Evolutionary conservation across 2,113 vertebrate genomes (phyloP).

Genomic region (Clupea harengus): DNA sequence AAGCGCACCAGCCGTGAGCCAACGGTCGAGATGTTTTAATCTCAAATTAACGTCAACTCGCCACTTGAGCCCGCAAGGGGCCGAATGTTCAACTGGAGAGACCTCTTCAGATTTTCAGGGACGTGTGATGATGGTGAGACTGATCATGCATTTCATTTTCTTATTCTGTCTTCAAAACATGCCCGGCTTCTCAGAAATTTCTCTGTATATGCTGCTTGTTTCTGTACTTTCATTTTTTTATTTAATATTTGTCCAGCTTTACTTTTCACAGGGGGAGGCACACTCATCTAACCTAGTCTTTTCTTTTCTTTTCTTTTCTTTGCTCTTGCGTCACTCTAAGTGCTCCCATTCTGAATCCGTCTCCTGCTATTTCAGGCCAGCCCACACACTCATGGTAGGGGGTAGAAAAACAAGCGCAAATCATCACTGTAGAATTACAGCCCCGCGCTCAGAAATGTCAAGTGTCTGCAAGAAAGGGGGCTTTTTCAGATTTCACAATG

Average conservation of each 20-base stretch:
- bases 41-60: slow-evolving; percentile 41
- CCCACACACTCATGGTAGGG: slow-evolving; percentile 43
- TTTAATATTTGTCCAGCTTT: too few species aligned
- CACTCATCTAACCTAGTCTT: neutral
- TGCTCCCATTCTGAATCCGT: slow-evolving; percentile 31
- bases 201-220: neutral
- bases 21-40: slow-evolving; percentile 38
- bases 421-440: slow-evolving; percentile 46
- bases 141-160: neutral
- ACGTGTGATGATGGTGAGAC: neutral
- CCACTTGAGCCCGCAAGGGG: neutral
- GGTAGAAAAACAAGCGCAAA: slow-evolving; percentile 48
- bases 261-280: too few species aligned
- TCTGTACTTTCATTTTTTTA: neutral
- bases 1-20: slow-evolving; percentile 45
- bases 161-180: too few species aligned
- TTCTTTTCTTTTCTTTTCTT: slow-evolving; percentile 25
- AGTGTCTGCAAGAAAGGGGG: slow-evolving; percentile 45
- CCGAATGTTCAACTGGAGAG: neutral
- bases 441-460: slow-evolving; percentile 45
- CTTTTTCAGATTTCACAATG: slow-evolving; percentile 37
- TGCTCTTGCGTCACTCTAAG: neutral
- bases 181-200: too few species aligned
- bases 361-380: slow-evolving; percentile 40
- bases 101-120: neutral